phyloP scores from a whole-genome alignment of 1,140 invertebrate genomes.

The Drosophila ohnishii region DNA sequence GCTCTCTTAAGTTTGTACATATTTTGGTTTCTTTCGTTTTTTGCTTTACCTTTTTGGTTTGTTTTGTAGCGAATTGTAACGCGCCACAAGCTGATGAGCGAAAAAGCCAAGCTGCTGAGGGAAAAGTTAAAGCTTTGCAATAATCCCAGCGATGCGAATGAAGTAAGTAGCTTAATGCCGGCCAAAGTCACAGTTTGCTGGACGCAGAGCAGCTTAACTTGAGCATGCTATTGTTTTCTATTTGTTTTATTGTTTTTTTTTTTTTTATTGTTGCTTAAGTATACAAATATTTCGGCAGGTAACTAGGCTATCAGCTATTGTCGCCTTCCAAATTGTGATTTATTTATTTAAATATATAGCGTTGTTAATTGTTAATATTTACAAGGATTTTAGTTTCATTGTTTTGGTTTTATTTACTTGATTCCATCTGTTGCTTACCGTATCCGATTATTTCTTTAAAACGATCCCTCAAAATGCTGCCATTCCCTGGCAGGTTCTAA shows the following conservation, averaged over 20 bases:
- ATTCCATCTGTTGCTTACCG: neutral
- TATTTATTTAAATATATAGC: no score
- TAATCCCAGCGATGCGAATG: conserved; percentile 68
- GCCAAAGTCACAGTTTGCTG: conserved; percentile 6
- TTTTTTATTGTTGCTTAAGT: neutral
- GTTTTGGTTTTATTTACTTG: neutral
- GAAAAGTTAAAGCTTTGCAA: conserved; percentile 93
- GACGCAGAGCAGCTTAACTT: conserved; percentile 14
- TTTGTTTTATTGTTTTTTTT: neutral
- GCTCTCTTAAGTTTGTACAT: conserved; percentile 21
- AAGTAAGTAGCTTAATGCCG: conserved; percentile 73
- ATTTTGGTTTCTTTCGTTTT: conserved; percentile 44
- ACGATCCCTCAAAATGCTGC: neutral
- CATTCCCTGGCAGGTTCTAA: neutral
- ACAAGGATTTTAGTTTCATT: neutral
- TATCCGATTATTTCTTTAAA: neutral
- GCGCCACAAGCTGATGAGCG: conserved; percentile 93
- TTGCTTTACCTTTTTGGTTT: conserved; percentile 53
- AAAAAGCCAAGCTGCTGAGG: conserved; percentile 94
- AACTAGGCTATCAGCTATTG: neutral
- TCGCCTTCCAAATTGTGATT: neutral
- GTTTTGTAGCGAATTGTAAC: conserved; percentile 84
- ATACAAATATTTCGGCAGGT: neutral
- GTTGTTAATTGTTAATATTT: neutral
- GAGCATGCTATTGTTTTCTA: conserved; percentile 13